phyloP scores from a whole-genome alignment of 2,888 invertebrate species.

The Arenicola marina region DNA sequence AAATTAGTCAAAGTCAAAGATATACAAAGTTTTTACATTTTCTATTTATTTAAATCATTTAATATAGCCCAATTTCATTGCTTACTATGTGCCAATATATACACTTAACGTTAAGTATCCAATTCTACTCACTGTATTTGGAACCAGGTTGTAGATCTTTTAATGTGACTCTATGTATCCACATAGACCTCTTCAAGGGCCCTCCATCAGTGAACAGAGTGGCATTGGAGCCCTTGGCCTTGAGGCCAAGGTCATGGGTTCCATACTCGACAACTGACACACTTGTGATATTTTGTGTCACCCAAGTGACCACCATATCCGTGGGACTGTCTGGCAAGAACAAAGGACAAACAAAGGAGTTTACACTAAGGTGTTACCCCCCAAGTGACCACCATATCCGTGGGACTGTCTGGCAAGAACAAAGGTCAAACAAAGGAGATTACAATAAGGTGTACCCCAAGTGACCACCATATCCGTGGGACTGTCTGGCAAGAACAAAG shows the following conservation, averaged over 20 bases:
- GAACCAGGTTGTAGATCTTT: constrained; percentile 36
- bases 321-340: constrained; percentile 26
- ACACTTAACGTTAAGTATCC: background rate
- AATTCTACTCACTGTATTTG: background rate
- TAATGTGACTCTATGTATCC: constrained; percentile 50
- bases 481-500: constrained; percentile 12
- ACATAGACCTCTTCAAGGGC: constrained; percentile 38
- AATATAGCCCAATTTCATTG: too few relatives aligned
- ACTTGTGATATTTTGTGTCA: constrained; percentile 41
- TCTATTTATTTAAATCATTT: too few relatives aligned
- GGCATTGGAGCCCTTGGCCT: constrained; percentile 37
- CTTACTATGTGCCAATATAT: background rate
- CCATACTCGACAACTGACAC: constrained; percentile 41
- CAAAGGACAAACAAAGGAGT: background rate
- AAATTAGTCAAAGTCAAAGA: too few relatives aligned
- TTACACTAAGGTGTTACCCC: too few relatives aligned
- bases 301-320: constrained; percentile 54
- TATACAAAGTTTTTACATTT: too few relatives aligned
- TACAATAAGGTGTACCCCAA: too few relatives aligned
- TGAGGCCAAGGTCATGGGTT: constrained; percentile 6
- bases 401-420: constrained; percentile 24
- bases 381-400: constrained; percentile 53
- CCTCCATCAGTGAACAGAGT: constrained; percentile 52
- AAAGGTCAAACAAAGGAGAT: background rate
- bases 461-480: constrained; percentile 48